These are phyloP conservation scores for Gambusia holbrooki DNA, from an alignment of 2,113 vertebrate species.

Conservation along the genomic window DNA sequence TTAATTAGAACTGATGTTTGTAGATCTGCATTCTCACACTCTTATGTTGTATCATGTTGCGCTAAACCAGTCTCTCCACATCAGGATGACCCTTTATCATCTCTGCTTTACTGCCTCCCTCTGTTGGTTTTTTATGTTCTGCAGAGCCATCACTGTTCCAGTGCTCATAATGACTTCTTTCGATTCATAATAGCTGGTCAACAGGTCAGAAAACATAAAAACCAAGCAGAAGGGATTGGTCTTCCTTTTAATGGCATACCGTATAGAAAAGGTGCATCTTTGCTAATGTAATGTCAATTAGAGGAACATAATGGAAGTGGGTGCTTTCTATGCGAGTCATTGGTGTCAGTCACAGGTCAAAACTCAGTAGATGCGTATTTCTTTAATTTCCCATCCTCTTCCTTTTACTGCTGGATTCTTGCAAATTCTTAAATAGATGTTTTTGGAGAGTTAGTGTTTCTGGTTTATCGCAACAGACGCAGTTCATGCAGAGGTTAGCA, in stretches of 20 bases:
- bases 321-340: slow-evolving; percentile 5
- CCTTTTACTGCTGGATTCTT: slow-evolving; percentile 14
- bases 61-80: slow-evolving; percentile 17
- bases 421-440: slow-evolving; percentile 9
- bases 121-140: slow-evolving; percentile 20
- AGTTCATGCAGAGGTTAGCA: slow-evolving; percentile 43
- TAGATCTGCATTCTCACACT: slow-evolving; percentile 28
- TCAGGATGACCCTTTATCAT: slow-evolving; percentile 26
- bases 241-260: slow-evolving; percentile 1
- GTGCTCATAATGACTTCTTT: slow-evolving; percentile 54
- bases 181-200: neutral
- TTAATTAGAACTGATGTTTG: slow-evolving; percentile 56
- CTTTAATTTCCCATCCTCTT: slow-evolving; percentile 1
- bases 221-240: neutral
- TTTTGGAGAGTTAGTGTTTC: slow-evolving; percentile 13
- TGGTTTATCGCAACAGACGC: slow-evolving; percentile 22
- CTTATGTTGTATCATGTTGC: slow-evolving; percentile 42
- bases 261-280: slow-evolving; percentile 2
- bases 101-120: slow-evolving; percentile 25
- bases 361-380: slow-evolving; percentile 29
- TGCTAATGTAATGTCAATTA: slow-evolving; percentile 12
- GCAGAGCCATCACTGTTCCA: neutral
- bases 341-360: slow-evolving; percentile 46
- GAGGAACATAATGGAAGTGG: slow-evolving; percentile 1
- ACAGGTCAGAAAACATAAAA: slow-evolving; percentile 22